phyloP scores from a whole-genome alignment of 2,888 invertebrate genomes.

The Melanophora roralis region DNA sequence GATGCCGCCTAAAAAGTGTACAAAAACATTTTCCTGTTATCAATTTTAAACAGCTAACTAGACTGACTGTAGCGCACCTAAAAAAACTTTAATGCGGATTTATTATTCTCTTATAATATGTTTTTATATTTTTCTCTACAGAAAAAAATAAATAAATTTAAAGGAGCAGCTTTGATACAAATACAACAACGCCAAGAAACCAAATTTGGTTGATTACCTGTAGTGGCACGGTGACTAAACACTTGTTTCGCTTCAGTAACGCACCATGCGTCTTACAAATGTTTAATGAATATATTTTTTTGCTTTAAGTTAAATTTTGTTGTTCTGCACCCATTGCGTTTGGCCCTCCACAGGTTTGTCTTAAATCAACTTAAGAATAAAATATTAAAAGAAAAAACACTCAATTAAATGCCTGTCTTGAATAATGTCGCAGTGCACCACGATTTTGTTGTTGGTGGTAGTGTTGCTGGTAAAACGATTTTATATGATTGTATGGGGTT shows the following conservation, averaged over 20 bases:
- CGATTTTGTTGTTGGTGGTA: constrained; percentile 3
- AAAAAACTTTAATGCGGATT: constrained; percentile 47
- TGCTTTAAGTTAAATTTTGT: constrained; percentile 11
- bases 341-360: constrained; percentile 14
- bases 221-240: constrained; percentile 73
- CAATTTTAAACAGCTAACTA: too few relatives aligned
- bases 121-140: constrained; percentile 2
- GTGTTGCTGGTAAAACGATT: constrained; percentile 34
- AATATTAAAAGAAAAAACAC: too few relatives aligned
- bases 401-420: constrained; percentile 59
- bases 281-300: constrained; percentile 3
- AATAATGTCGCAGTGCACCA: constrained; percentile 37
- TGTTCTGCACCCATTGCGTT: neutral
- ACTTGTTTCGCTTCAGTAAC: constrained; percentile 77
- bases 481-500: constrained; percentile 45
- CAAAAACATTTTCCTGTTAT: too few relatives aligned
- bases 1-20: too few relatives aligned
- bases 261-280: constrained; percentile 66
- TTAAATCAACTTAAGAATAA: constrained; percentile 37
- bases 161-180: constrained; percentile 62
- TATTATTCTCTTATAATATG: constrained; percentile 34
- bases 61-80: constrained; percentile 6
- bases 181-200: constrained; percentile 7
- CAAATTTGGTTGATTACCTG: constrained; percentile 59
- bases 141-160: constrained; percentile 57